Conservation (phyloP, 1,140 invertebrate species). For the Mesaphorura yosii region DNA sequence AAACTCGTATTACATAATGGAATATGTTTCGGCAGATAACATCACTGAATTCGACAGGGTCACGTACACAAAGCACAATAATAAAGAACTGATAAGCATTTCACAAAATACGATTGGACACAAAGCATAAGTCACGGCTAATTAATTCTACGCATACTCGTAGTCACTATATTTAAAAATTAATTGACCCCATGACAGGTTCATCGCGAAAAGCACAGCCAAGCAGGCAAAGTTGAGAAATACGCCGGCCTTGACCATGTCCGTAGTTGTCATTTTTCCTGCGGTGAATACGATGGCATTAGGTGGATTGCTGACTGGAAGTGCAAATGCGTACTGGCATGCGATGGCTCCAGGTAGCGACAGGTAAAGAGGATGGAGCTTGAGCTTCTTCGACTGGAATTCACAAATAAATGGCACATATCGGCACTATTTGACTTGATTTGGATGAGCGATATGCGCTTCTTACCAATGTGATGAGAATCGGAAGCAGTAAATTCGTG, state of each 20-base stretch:
- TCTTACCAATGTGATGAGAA: constrained; percentile 60
- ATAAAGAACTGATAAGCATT: too few species aligned
- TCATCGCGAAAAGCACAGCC: constrained; percentile 50
- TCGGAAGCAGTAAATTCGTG: constrained; percentile 66
- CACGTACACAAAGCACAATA: too few species aligned
- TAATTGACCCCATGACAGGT: constrained; percentile 51
- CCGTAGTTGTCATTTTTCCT: constrained; percentile 47
- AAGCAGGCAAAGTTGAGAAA: constrained; percentile 67
- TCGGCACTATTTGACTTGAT: neutral
- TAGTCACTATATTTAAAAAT: constrained; percentile 17
- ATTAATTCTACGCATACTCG: too few species aligned
- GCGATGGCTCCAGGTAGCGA: constrained; percentile 69
- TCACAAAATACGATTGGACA: too few species aligned
- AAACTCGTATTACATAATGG: too few species aligned
- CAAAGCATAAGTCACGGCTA: too few species aligned
- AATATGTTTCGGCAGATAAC: too few species aligned
- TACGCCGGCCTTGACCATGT: constrained; percentile 43
- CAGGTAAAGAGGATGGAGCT: constrained; percentile 68
- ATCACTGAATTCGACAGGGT: too few species aligned
- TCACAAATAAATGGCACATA: neutral
- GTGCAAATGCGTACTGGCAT: constrained; percentile 61
- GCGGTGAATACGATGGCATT: constrained; percentile 78
- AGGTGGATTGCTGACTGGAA: constrained; percentile 77
- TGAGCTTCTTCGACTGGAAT: constrained; percentile 46
- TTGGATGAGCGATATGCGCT: neutral